Evolutionary conservation across 2,113 vertebrate genomes (phyloP), one percentile per base, ranked within the genome.

Genomic region (Trematomus loennbergii): DNA sequence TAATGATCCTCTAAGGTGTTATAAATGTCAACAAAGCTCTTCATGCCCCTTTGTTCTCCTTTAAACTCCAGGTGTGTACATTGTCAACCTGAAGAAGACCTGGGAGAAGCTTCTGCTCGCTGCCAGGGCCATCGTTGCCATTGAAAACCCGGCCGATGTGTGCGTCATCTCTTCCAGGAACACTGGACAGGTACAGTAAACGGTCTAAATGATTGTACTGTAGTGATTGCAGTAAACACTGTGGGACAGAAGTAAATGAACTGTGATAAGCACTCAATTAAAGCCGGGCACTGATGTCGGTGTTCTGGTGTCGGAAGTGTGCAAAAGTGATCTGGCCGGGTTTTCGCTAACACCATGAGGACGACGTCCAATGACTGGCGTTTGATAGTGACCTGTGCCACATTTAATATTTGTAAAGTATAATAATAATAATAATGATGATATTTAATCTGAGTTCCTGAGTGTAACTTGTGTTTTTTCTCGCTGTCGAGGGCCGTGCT

Each of bases 91-190:
- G 90, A 98, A 97, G 94, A 98, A 97, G 79, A 99, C 98, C 18
- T 99, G 98, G 98, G 98, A 99, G 82, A 99, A 99, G 90, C 96
- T 99, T 4, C 94, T 99, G 3, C 82, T 99, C 82, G 98, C 98
- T 11, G 98, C 98, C 36, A 97, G 98, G 55, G 98, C 98, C 69
- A 99, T 99, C 29, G 98, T 99, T 77, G 98, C 98, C 73, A 99
- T 99, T 79, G 98, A 99, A 89, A 99, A 99, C 76, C 98, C 98
- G 29, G 98, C 97, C 70, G 98, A 99, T 13, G 97, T 99, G 73
- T 99, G 98, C 3, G 98, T 99, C 62, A 99, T 99, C 91, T 99
- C 98, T 2, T 99, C 98, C 86, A 96, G 98, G 90, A 99, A 99
- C 77, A 99, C 97, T 15, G 98, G 98, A 49, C 98, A 99, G 98